Evolutionary conservation across 2,797 vertebrate species (phyloP), one percentile per base, ranked within the genome.

Genomic region (Anisognathus igniventris): DNA sequence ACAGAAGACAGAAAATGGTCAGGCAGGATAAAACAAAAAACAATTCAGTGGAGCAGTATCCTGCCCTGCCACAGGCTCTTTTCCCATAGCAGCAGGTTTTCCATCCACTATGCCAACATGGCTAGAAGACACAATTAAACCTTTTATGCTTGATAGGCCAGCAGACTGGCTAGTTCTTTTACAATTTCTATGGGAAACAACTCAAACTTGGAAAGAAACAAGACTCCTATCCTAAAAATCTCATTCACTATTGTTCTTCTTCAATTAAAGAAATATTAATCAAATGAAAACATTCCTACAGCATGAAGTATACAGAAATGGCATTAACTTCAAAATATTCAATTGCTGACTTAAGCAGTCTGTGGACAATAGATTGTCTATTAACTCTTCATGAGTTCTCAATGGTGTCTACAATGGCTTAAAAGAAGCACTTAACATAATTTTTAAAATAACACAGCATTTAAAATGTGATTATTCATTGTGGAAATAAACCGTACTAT

Each of bases 161-260:
- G 33, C n/a, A 84, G 37, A 71, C 47, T 91, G 30, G 27, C 42
- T 83, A 14, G 44, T 64, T 33, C 39, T 77, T 88, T 66, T 33
- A 33, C 51, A 72, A 76, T 88, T 92, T 93, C 67, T 79, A 50
- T 74, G 83, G 47, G 80, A 92, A 96, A 88, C 12, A 91, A 50
- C 42, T 66, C 42, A 53, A 51, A 28, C 28, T 92, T 82, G 47
- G 75, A 91, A 87, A 71, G 56, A 86, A 95, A 74, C 27, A 72
- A 89, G 57, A n/a, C 9, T 91, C 28, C 42, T 27, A 58, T 93
- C 50, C 79, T 92, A 83, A 91, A 91, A 92, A 74, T 60, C 60
- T 68, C 42, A 92, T 95, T 93, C 66, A 93, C 45, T 79, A 79
- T 80, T 91, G 66, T 93, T 93, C 31, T 84, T 72, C 74, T 89